Base-by-base conservation (phyloP, 2,113 vertebrate genomes). In the Rhipidura dahli region DNA sequence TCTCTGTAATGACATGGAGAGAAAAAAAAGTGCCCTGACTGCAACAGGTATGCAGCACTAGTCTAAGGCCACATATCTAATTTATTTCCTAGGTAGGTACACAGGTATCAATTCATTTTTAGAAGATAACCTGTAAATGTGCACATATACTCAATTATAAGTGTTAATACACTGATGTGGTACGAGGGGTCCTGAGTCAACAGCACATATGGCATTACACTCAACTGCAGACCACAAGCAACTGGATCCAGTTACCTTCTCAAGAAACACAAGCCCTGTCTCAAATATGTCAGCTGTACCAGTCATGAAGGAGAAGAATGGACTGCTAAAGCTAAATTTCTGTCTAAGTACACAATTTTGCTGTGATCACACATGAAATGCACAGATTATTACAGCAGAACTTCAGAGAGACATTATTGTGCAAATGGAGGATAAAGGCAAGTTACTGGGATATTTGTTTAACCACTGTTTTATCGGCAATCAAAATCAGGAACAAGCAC, bases 201-300 rank as follows among this genome's bases (percentile, higher is more conserved):
- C 26, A 71, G 30, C 9, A 49, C 20, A 21, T 20, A 31, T 0
- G 1, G 47, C 19, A 42, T 59, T 54, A 63, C 3, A 2, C 21
- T 42, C 33, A 35, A 35, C 53, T 76, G 40, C 61, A 60, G 45
- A 27, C 11, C 13, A 65, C 73, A 59, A 51, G 56, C 39, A 79
- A 51, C 5, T 20, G 47, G 33, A 89, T 71, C 15, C 63, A 78
- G 56, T 60, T 37, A 54, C 15, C 49, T 69, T 40, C 42, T 61
- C 6, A 1, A 33, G 35, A 91, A 85, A 49, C 10, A 31, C 30
- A 89, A 40, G 64, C 14, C 12, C 37, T 37, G 18, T 16, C 57
- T 72, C 49, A 69, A 72, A 78, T 13, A 3, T 1, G 2, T 23
- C 59, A 40, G 30, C 64, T 69, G 0, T 26, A 77, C 28, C 90